A percentile compares a stretch with the other conserved stretches of the same genome.
These are phyloP conservation scores for Episyrphus balteatus DNA, from an alignment of 1,140 invertebrate genomes.

Conservation along the genomic window DNA sequence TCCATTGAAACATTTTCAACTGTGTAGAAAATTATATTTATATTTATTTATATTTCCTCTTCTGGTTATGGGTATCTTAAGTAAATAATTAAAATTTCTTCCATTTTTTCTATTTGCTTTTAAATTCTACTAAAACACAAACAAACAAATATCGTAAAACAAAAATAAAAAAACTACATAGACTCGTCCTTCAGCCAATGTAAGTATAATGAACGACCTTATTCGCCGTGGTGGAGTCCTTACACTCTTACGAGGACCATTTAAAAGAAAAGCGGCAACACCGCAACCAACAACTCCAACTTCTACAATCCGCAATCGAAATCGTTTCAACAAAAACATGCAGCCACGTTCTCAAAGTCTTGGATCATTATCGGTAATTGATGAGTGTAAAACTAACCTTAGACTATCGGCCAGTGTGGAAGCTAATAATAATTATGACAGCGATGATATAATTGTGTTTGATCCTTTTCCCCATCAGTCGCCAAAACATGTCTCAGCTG, in stretches of 20 bases:
- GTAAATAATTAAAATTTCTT: too few relatives aligned
- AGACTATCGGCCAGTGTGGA: constrained; percentile 23
- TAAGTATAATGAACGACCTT: constrained; percentile 31
- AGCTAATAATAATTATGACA: constrained; percentile 8
- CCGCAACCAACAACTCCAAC: constrained; percentile 28
- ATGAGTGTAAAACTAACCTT: constrained; percentile 32
- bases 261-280: constrained; percentile 28
- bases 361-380: constrained; percentile 35
- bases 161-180: too few relatives aligned
- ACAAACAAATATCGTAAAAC: too few relatives aligned
- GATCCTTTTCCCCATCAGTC: too few relatives aligned
- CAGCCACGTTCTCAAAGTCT: constrained; percentile 32
- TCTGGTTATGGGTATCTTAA: too few relatives aligned
- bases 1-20: too few relatives aligned
- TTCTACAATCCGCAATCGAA: constrained; percentile 14
- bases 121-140: too few relatives aligned
- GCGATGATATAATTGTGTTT: constrained; percentile 3
- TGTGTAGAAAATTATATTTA: too few relatives aligned
- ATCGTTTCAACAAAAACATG: constrained; percentile 19
- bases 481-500: neutral
- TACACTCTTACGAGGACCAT: constrained; percentile 26
- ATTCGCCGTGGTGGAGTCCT: constrained; percentile 30
- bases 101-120: too few relatives aligned
- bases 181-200: constrained; percentile 21
- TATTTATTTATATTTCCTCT: too few relatives aligned